A percentile compares a stretch with the other conserved stretches of the same genome.
These are phyloP conservation scores for Zophobas morio DNA, from an alignment of 1,140 invertebrate genomes.

Conservation along the genomic window DNA sequence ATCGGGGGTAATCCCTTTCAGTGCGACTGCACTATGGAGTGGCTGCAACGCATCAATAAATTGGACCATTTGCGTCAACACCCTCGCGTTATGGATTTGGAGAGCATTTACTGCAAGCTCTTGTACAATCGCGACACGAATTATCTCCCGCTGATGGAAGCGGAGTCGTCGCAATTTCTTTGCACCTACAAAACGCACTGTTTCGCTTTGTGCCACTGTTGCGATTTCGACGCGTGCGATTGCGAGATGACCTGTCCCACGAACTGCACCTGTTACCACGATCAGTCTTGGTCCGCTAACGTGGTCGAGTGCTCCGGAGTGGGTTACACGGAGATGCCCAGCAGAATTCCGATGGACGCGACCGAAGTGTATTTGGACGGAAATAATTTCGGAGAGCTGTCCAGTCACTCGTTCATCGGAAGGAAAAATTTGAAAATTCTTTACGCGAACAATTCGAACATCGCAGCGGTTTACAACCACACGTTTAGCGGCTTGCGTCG, in stretches of 20 bases:
- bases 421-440: slow-evolving; percentile 89
- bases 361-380: slow-evolving; percentile 94
- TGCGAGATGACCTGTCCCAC: slow-evolving; percentile 96
- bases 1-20: slow-evolving; percentile 90
- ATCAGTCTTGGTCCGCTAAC: slow-evolving; percentile 94
- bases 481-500: slow-evolving; percentile 89
- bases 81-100: slow-evolving; percentile 91
- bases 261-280: slow-evolving; percentile 95
- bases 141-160: slow-evolving; percentile 86
- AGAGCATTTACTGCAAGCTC: slow-evolving; percentile 91
- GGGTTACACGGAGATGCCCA: slow-evolving; percentile 86
- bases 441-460: slow-evolving; percentile 90
- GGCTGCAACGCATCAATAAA: slow-evolving; percentile 89
- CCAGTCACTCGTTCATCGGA: slow-evolving; percentile 92
- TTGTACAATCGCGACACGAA: slow-evolving; percentile 86
- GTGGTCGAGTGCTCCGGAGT: slow-evolving; percentile 91
- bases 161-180: slow-evolving; percentile 89
- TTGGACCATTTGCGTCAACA: slow-evolving; percentile 82
- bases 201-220: slow-evolving; percentile 93
- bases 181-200: slow-evolving; percentile 95
- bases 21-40: slow-evolving; percentile 91
- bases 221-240: slow-evolving; percentile 95
- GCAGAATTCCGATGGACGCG: slow-evolving; percentile 93
- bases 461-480: slow-evolving; percentile 87
- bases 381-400: slow-evolving; percentile 88